Conservation (phyloP, 2,797 vertebrate genomes). For the Cuculus canorus region DNA sequence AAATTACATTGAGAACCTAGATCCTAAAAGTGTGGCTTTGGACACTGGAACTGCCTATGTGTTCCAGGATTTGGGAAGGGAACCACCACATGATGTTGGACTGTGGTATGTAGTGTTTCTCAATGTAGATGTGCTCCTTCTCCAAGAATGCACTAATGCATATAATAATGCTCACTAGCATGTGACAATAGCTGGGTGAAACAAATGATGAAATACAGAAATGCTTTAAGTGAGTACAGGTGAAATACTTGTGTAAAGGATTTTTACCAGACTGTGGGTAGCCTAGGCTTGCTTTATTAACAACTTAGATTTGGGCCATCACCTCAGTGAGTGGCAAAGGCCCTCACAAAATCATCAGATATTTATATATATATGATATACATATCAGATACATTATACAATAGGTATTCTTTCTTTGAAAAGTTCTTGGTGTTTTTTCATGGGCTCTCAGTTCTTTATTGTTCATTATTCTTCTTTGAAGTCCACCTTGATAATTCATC, state of each 20-base stretch:
- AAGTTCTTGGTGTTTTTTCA: no score
- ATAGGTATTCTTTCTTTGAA: no score
- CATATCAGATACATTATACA: no score
- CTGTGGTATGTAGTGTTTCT: neutral
- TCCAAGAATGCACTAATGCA: neutral
- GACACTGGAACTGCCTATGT: neutral
- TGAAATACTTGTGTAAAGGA: neutral
- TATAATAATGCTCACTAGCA: neutral
- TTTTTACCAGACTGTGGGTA: no score
- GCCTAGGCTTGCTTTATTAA: no score
- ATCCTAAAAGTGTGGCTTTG: neutral
- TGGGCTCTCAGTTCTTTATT: no score
- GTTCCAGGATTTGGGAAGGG: neutral
- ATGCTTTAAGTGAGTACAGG: neutral
- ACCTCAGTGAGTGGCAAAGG: no score
- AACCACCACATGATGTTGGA: rapidly evolving
- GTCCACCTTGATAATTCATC: no score
- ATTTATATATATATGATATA: no score
- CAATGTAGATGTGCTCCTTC: neutral
- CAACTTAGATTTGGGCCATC: no score
- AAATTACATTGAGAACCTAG: neutral
- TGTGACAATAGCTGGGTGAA: neutral
- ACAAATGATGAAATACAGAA: neutral
- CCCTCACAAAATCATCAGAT: no score
- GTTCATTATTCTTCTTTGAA: no score